Conservation (phyloP, 2,797 vertebrate genomes). For the Amniataba percoides region DNA sequence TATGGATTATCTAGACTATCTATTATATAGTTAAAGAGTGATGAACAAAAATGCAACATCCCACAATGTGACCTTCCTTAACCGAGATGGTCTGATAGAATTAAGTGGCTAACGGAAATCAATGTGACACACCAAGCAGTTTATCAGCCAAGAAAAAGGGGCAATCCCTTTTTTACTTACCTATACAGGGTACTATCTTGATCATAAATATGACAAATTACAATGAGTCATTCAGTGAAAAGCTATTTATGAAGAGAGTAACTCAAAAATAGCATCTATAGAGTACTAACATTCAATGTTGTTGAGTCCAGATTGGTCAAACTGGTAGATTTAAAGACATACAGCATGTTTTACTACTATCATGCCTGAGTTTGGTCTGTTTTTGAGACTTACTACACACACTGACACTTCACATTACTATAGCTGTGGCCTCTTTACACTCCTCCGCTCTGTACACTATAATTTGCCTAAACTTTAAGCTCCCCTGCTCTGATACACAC, state of each 20-base stretch:
- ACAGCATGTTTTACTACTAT: conserved; percentile 41
- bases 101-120: conserved; percentile 56
- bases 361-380: conserved; percentile 57
- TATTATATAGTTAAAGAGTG: conserved; percentile 40
- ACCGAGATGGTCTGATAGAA: conserved; percentile 43
- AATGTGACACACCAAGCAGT: conserved; percentile 52
- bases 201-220: conserved; percentile 72
- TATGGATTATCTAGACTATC: conserved; percentile 45
- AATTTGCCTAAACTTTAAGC: conserved; percentile 18
- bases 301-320: conserved; percentile 62
- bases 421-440: conserved; percentile 44
- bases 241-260: conserved; percentile 49
- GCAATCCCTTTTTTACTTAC: conserved; percentile 59
- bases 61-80: conserved; percentile 53
- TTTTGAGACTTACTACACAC: conserved; percentile 54
- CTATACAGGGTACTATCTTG: conserved; percentile 59
- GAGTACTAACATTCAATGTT: conserved; percentile 66
- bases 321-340: conserved; percentile 56
- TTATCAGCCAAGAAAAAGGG: conserved; percentile 67
- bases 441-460: conserved; percentile 23
- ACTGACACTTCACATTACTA: conserved; percentile 48
- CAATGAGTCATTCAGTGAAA: conserved; percentile 68
- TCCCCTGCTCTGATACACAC: conserved; percentile 45
- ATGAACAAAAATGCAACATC: conserved; percentile 60
- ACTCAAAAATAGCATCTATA: conserved; percentile 65